These are phyloP conservation scores for Enteromius anoplus DNA, from an alignment of 2,797 vertebrate genomes.

Conservation along the genomic window DNA sequence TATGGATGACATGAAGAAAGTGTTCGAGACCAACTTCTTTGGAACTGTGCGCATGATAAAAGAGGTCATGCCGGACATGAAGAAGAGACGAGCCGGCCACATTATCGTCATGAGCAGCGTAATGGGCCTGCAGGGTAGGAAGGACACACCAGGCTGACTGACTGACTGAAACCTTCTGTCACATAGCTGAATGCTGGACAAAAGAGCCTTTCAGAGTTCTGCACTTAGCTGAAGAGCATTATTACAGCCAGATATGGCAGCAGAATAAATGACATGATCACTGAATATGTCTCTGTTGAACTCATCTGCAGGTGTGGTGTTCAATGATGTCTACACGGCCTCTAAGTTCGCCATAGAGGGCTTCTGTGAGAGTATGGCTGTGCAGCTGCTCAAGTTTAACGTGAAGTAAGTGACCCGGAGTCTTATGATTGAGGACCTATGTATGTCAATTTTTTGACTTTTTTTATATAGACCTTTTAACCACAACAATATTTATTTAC, in stretches of 20 bases:
- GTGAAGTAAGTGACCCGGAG: conserved; percentile 79
- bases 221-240: conserved; percentile 6
- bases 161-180: conserved; percentile 18
- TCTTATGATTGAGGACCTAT: neutral
- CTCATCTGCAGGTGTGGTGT: conserved; percentile 82
- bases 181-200: conserved; percentile 20
- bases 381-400: conserved; percentile 91
- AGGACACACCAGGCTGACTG: neutral
- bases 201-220: conserved; percentile 12
- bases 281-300: conserved; percentile 26
- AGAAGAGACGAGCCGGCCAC: conserved; percentile 84
- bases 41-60: conserved; percentile 90
- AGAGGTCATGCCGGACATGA: conserved; percentile 92
- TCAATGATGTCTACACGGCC: conserved; percentile 92
- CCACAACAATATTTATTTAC: too few species aligned
- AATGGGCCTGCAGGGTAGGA: conserved; percentile 91
- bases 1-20: conserved; percentile 84
- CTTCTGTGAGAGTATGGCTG: conserved; percentile 92
- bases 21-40: conserved; percentile 96
- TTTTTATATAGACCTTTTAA: too few species aligned
- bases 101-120: conserved; percentile 95
- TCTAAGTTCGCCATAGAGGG: conserved; percentile 96
- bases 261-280: neutral
- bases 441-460: too few species aligned
- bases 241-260: neutral